Evolutionary conservation across 2,113 vertebrate species (phyloP).

Genomic region (Tetrao urogallus): DNA sequence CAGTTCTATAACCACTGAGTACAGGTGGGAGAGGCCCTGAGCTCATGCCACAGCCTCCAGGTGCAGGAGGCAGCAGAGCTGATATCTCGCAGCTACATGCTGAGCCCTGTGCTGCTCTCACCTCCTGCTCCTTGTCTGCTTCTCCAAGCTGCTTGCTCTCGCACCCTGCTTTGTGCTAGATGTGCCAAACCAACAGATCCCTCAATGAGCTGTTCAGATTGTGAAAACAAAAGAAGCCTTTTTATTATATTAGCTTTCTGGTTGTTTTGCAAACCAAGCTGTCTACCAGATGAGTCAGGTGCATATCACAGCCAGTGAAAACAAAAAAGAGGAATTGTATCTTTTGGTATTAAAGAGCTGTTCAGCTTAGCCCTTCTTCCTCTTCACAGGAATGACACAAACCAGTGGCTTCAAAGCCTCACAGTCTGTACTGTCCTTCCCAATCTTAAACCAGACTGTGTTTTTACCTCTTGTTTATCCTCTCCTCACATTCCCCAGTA

Average conservation of each 20-base stretch:
- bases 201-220: neutral
- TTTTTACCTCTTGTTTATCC: neutral
- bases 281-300: constrained; percentile 51
- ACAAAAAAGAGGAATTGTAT: neutral
- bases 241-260: constrained; percentile 1
- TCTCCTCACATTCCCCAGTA: neutral
- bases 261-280: constrained; percentile 34
- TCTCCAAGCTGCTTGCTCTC: neutral
- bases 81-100: neutral
- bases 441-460: neutral
- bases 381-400: neutral
- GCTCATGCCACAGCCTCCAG: neutral
- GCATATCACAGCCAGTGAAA: neutral
- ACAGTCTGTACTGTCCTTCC: neutral
- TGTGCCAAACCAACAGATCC: constrained; percentile 18
- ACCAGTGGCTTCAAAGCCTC: neutral
- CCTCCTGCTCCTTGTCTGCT: neutral
- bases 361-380: neutral
- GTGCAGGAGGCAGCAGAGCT: neutral
- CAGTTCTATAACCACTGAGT: neutral
- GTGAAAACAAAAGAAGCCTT: constrained; percentile 14
- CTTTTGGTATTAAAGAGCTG: neutral
- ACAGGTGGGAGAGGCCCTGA: neutral
- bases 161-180: neutral
- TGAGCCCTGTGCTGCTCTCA: neutral